phyloP scores from a whole-genome alignment of 2,888 invertebrate genomes.

The Polydrusus pterygomalis region DNA sequence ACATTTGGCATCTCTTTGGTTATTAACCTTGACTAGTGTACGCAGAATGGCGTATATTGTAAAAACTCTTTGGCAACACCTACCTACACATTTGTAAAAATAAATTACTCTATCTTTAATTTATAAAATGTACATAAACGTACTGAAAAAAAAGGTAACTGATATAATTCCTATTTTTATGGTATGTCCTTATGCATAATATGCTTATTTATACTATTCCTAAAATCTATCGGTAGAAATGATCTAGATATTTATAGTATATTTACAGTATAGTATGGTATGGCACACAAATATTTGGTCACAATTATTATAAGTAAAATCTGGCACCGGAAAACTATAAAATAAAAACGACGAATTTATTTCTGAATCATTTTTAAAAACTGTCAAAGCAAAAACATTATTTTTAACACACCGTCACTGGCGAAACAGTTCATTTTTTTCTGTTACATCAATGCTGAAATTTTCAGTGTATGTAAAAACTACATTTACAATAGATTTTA shows the following conservation, averaged over 20 bases:
- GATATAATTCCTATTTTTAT: too few relatives aligned
- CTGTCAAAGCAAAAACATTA: too few relatives aligned
- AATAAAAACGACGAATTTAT: not conserved
- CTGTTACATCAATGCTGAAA: too few relatives aligned
- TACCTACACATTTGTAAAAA: slow-evolving; percentile 16
- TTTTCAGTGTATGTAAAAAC: too few relatives aligned
- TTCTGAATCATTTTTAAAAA: not conserved
- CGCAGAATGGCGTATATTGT: not conserved
- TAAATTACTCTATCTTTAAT: slow-evolving; percentile 12
- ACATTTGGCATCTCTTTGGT: slow-evolving; percentile 24
- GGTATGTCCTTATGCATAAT: not conserved
- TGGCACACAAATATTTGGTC: slow-evolving; percentile 22
- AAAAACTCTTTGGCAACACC: slow-evolving; percentile 20
- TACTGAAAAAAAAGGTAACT: not conserved
- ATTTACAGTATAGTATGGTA: slow-evolving; percentile 17
- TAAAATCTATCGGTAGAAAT: slow-evolving; percentile 5
- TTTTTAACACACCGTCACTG: not conserved
- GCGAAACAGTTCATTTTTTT: too few relatives aligned
- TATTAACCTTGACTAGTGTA: slow-evolving; percentile 7
- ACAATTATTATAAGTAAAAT: slow-evolving; percentile 1
- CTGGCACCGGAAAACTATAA: not conserved
- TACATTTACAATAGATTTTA: too few relatives aligned
- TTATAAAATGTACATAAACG: slow-evolving; percentile 4
- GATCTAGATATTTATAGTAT: slow-evolving; percentile 2
- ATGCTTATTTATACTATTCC: not conserved